These are phyloP conservation scores for Chinchilla lanigera DNA, from an alignment of 2,113 vertebrate species.

Conservation along the genomic window DNA sequence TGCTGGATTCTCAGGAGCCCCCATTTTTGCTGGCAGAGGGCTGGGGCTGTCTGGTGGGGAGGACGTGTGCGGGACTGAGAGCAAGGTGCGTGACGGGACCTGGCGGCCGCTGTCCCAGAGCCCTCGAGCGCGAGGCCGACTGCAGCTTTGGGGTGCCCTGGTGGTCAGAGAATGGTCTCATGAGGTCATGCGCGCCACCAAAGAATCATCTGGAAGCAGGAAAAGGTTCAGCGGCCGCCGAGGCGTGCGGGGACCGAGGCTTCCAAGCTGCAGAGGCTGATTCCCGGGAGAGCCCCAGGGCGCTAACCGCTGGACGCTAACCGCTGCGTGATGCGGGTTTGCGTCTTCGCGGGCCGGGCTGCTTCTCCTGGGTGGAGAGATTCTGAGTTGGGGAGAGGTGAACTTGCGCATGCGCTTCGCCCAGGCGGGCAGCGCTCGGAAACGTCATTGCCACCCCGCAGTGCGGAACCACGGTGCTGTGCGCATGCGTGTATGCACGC, in stretches of 20 bases:
- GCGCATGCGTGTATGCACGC: not conserved
- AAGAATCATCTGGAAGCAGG: not conserved
- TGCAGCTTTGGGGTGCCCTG: fast-evolving
- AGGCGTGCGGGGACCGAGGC: not conserved
- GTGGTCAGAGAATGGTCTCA: not conserved
- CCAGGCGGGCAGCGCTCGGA: not conserved
- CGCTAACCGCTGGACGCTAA: too few species aligned
- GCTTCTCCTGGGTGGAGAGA: slow-evolving; percentile 75
- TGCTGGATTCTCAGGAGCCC: not conserved
- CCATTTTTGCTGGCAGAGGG: not conserved
- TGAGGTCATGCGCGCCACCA: not conserved
- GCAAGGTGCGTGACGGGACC: not conserved
- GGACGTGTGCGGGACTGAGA: not conserved
- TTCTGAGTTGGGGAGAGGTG: slow-evolving; percentile 73
- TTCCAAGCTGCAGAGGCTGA: too few species aligned
- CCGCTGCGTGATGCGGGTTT: too few species aligned
- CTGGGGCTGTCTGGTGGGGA: not conserved
- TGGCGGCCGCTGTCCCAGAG: not conserved
- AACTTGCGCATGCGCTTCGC: not conserved
- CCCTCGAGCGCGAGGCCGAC: not conserved
- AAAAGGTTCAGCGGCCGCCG: not conserved
- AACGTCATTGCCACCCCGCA: not conserved
- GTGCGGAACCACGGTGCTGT: not conserved
- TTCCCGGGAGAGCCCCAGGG: too few species aligned
- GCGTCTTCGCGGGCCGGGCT: too few species aligned